Evolutionary conservation across 2,888 invertebrate species (phyloP), one percentile per base, ranked within the genome.

Genomic region (Danaus chrysippus): DNA sequence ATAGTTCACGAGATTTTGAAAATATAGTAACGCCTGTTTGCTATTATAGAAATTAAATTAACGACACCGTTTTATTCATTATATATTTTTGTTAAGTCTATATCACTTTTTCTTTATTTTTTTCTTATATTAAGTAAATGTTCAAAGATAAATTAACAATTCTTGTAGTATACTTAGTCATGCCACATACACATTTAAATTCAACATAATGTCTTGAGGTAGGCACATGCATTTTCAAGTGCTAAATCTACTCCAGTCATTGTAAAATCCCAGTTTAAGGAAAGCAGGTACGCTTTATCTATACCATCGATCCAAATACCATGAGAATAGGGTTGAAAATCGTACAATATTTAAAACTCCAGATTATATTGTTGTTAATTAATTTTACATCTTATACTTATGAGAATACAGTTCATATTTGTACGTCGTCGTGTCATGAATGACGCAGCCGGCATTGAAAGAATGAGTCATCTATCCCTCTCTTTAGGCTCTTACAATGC

Each of bases 401-500:
- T 2, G 1, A 0, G 0, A 0, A 49, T 49, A 66, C 59, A 54
- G 19, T 44, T 17, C 11, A 52, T 54, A 72, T 75, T 76, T 75
- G 70, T 72, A 72, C 76, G 72, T 60, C 62, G 34, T 56, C 15
- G 65, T 68, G 66, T 76, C 76, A 79, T 86, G 83, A 87, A 87
- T 88, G 88, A 88, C 85, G 82, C 79, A 77, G 83, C 81, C 84
- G 81, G 83, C 82, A 82, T 84, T 81, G 75, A 72, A 75, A 76
- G 75, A 81, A 81, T 87, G 87, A 87, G 76, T 87, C 87, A 88
- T 73, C 73, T 66, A 73, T 80, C 76, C 78, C 80, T 78, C 76
- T 82, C 75, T 70, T 77, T 75, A 68, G 64, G 19, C 43, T 62
- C 61, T 52, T 66, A 69, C 81, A 81, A 82, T 78, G 87, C 87